Base-by-base conservation (phyloP, 2,797 vertebrate genomes). In the Dryobates pubescens region DNA sequence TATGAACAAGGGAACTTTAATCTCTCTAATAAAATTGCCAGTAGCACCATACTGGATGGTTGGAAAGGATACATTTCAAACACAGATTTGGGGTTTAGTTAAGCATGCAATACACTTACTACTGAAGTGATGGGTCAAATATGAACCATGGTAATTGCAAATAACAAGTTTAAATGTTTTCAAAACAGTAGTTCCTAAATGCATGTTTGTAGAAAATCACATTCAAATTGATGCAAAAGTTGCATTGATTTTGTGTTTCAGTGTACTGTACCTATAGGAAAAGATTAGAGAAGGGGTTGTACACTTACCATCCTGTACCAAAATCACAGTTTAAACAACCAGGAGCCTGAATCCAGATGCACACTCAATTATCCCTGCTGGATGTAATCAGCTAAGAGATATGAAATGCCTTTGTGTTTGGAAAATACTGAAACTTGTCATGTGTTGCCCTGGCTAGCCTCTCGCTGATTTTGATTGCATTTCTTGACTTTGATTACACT, bases 381-480 rank as follows among this genome's bases (percentile, higher is more conserved):
- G 23, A 27, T 6, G 36, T 20, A 49, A 19, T 56, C 10, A 75
- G 3, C 17, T 32, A 7, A 53, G 70, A 57, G 27, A 45, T 3
- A 6, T 6, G 22, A 73, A 62, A 74, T 26, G 12, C 18, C 13
- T 15, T 78, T 24, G 17, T 54, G 24, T 24, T 22, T 80, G 34
- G 15, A 53, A 81, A 73, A 38, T 22, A 27, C 14, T 74, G 36
- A 30, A 85, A 34, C 22, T 63, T 3, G 0, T 41, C 43, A 32
- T 47, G 9, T 19, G 29, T 9, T 64, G 49, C 29, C 41, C 38
- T 45, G 26, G 30, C 26, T 14, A 63, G 26, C 45, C 10, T 82
- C 23, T 82, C 0, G 0, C 17, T 41, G 22, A 7, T 41, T 86
- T 69, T 82, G 16, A 17, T 79, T 53, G 4, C 4, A 1, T 7